Percentiles rank a stretch among this genome's conserved stretches.
phyloP scores from a whole-genome alignment of 2,113 vertebrate species.

The Oreochromis aureus region DNA sequence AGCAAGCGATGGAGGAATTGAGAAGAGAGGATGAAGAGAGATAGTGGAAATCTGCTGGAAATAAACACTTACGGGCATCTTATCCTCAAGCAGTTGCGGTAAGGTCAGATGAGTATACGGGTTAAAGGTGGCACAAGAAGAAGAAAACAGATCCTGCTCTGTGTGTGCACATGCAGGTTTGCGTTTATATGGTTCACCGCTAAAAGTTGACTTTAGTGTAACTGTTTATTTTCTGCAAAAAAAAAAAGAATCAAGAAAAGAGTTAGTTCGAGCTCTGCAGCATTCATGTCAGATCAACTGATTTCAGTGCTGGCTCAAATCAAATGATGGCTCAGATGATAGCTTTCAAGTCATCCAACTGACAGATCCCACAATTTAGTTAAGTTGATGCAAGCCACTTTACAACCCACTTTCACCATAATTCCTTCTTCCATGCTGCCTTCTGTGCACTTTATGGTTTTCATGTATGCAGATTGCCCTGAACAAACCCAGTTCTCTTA shows the following conservation, averaged over 20 bases:
- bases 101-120: constrained; percentile 56
- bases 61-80: constrained; percentile 95
- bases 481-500: not conserved
- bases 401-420: not conserved
- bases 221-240: not conserved
- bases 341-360: not conserved
- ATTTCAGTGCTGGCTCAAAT: not conserved
- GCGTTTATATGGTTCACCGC: not conserved
- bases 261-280: not conserved
- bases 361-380: not conserved
- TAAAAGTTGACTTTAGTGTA: not conserved
- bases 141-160: constrained; percentile 33
- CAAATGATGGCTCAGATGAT: not conserved
- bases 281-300: not conserved
- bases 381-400: not conserved
- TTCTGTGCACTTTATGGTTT: not conserved
- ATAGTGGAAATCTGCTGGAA: constrained; percentile 91
- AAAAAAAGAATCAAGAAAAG: not conserved
- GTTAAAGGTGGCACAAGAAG: constrained; percentile 72
- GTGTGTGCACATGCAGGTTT: not conserved
- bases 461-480: not conserved
- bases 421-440: not conserved
- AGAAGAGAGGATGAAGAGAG: constrained; percentile 29
- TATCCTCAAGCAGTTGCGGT: constrained; percentile 80
- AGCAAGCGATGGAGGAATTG: not conserved